phyloP scores from a whole-genome alignment of 2,113 vertebrate genomes.

The Geococcyx californianus region DNA sequence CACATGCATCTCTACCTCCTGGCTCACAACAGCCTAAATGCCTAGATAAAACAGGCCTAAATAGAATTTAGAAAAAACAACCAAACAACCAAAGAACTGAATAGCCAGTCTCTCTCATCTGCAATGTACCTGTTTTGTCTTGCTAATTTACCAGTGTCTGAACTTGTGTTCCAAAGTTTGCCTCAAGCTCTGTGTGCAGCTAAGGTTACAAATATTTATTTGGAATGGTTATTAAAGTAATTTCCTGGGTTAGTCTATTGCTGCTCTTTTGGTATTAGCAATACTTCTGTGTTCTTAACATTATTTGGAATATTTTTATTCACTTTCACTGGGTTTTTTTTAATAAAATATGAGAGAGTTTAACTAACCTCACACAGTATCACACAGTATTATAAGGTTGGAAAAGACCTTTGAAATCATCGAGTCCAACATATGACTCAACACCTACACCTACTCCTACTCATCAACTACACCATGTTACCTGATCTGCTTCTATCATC shows the following conservation, averaged over 20 bases:
- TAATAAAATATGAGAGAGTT: too few species aligned
- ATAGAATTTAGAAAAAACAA: neutral
- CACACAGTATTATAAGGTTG: too few species aligned
- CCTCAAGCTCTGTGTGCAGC: neutral
- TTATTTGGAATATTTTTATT: too few species aligned
- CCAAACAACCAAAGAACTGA: too few species aligned
- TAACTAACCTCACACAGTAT: too few species aligned
- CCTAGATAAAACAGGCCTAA: neutral
- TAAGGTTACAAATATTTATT: neutral
- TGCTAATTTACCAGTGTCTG: neutral
- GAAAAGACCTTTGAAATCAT: too few species aligned
- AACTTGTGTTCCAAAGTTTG: neutral
- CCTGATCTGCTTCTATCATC: too few species aligned
- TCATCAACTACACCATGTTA: too few species aligned
- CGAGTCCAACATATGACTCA: too few species aligned
- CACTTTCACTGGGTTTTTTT: too few species aligned
- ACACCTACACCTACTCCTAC: too few species aligned
- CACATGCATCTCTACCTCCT: neutral
- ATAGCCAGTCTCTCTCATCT: too few species aligned
- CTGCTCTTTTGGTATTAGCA: neutral
- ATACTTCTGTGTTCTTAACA: neutral
- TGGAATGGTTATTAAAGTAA: neutral
- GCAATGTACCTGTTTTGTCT: neutral
- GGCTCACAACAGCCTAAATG: neutral
- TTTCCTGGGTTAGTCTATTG: neutral